phyloP scores from a whole-genome alignment of 2,888 invertebrate species.

The Lycocerus yunnanus region DNA sequence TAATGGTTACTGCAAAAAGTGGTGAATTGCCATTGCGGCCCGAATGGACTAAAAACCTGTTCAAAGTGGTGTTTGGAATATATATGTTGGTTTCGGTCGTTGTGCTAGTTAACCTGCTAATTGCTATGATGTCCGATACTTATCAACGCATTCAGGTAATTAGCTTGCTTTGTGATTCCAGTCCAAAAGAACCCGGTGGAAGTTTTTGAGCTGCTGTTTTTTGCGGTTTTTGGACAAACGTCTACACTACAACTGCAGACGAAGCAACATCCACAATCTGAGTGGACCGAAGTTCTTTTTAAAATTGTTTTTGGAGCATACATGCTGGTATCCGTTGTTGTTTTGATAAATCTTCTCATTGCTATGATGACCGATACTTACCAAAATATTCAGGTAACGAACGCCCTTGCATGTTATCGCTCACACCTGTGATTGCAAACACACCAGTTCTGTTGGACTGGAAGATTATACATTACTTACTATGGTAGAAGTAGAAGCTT shows the following conservation, averaged over 20 bases:
- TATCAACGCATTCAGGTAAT: constrained; percentile 98
- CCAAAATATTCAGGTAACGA: constrained; percentile 93
- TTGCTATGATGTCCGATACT: constrained; percentile 99
- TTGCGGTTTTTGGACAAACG: constrained; percentile 96
- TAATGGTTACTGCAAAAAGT: constrained; percentile 52
- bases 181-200: constrained; percentile 89
- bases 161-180: constrained; percentile 68
- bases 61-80: constrained; percentile 92
- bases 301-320: constrained; percentile 91
- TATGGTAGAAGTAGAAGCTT: constrained; percentile 16
- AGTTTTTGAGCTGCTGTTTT: constrained; percentile 98
- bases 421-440: constrained; percentile 26
- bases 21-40: constrained; percentile 74
- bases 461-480: constrained; percentile 36
- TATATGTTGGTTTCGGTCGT: constrained; percentile 98
- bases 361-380: constrained; percentile 99
- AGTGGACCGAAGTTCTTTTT: constrained; percentile 85
- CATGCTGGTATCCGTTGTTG: constrained; percentile 98
- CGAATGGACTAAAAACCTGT: constrained; percentile 82
- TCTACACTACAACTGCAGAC: constrained; percentile 76
- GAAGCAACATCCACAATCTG: constrained; percentile 65
- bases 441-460: constrained; percentile 56
- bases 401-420: constrained; percentile 44
- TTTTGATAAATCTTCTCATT: constrained; percentile 98
- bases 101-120: constrained; percentile 97